Base-by-base conservation (phyloP, 2,113 vertebrate species). In the Pholis gunnellus region DNA sequence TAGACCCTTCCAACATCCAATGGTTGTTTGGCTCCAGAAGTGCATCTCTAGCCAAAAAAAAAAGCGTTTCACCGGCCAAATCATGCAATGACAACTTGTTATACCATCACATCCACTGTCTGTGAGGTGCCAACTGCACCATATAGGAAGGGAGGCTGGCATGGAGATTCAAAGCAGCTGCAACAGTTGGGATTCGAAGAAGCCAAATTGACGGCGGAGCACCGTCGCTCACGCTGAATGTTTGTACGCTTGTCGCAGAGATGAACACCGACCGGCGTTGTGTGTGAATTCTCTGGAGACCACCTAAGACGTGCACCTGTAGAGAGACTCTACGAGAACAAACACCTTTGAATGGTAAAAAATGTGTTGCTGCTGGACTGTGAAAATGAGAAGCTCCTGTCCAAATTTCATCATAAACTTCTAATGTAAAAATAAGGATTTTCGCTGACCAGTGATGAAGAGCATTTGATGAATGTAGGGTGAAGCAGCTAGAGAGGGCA, bases 21-120 rank as follows among this genome's bases (percentile, higher is more conserved):
- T 88, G 48, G 81, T 34, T 84, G 71, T 75, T 93, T 89, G 88
- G 91, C 90, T 72, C 44, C 71, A 68, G 69, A 81, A 80, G 5
- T 59, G 46, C 40, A 71, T 80, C 72, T 69, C 64, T 56, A 0
- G 9, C 75, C 81, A 89, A 78, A 91, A 77, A 91, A 75, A 91
- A 84, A 82, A 84, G 70, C 13, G 44, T 71, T 68, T 59, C 61
- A 73, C 36, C 42, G 1, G 70, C 85, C 80, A 83, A 83, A 81
- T 59, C 78, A 82, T 79, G 72, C 75, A 83, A 72, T 66, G 64
- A 89, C 80, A 86, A 84, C 59, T 67, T 68, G 75, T 74, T 86
- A 73, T 75, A 87, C 81, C 71, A 76, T 66, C 7, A 2, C 59
- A 81, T 69, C 25, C 56, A 71, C 82, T 78, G 9, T 72, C 38